Conservation (phyloP, 2,113 vertebrate genomes). For the Benitochromis conjunctus region DNA sequence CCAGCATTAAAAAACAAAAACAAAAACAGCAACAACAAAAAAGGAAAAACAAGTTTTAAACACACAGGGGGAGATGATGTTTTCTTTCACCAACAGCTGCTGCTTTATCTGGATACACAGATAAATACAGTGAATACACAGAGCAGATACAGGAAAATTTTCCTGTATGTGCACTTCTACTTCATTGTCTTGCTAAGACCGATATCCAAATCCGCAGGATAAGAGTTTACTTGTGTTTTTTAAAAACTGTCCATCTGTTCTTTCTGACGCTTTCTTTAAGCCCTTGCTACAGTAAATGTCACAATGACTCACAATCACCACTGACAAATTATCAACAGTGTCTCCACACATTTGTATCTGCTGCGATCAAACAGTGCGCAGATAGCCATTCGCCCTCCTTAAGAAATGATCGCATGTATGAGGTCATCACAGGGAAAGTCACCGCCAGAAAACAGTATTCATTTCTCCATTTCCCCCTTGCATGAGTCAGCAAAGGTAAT, state of each 20-base stretch:
- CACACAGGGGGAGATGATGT: not conserved
- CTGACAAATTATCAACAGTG: not conserved
- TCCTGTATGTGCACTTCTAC: not conserved
- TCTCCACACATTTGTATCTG: not conserved
- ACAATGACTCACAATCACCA: slow-evolving; percentile 18
- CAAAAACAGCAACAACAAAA: not conserved
- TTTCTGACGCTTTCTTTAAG: not conserved
- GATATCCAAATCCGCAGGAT: not conserved
- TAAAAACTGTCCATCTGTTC: not conserved
- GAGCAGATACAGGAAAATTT: not conserved
- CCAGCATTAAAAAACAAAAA: not conserved
- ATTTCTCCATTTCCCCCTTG: not conserved
- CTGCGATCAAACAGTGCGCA: not conserved
- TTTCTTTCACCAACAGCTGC: not conserved
- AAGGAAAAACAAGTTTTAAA: not conserved
- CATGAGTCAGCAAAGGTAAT: slow-evolving; percentile 32
- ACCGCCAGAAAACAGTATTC: not conserved
- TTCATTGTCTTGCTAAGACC: not conserved
- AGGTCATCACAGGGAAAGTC: slow-evolving; percentile 14
- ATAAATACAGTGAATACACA: not conserved
- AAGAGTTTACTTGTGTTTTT: not conserved
- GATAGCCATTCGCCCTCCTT: not conserved
- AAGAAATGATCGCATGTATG: not conserved
- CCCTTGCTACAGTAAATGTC: not conserved
- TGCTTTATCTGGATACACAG: not conserved